Evolutionary conservation across 2,888 invertebrate species (phyloP), one percentile per base, ranked within the genome.

Genomic region (Plagodis pulveraria): DNA sequence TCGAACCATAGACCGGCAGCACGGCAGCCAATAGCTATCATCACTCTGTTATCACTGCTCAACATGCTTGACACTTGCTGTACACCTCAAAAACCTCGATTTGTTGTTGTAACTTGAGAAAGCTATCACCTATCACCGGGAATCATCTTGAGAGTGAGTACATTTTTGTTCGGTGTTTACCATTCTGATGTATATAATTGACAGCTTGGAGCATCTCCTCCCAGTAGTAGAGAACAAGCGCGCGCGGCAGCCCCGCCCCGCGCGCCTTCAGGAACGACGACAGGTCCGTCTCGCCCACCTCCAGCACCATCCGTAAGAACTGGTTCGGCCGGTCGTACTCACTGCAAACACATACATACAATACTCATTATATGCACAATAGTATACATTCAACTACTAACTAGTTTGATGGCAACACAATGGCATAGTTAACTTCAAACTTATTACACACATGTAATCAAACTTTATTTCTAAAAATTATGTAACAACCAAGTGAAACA

Each of bases 181-280:
- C 98, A 87, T 96, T 94, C 70, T 96, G 94, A 77, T 99, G 99
- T 78, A 99, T 98, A 76, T 97, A 96, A 74, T 96, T 94, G 5
- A 99, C 99, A 36, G 98, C 97, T 60, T 95, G 94, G 55, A 99
- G 91, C 98, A 99, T 99, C 88, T 98, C 97, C 81, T 96, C 95
- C 97, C 99, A 99, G 90, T 98, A 98, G 84, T 96, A 97, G 67
- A 96, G 93, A 55, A 98, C 94, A 80, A 96, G 95, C 56, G 96
- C 95, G n/a, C 96, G 93, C 50, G 96, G 95, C 57, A 97, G 88
- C 57, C 94, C 80, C 84, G 91, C 77, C 77, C 93, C 84, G 68
- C 94, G 94, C 50, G 93, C 93, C 72, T 94, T 94, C 64, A 98
- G 89, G 65, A 98, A 95, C 71, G 95, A 94, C 46, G 96, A 95